phyloP scores from a whole-genome alignment of 2,888 invertebrate genomes.

The Drosophila limbata region DNA sequence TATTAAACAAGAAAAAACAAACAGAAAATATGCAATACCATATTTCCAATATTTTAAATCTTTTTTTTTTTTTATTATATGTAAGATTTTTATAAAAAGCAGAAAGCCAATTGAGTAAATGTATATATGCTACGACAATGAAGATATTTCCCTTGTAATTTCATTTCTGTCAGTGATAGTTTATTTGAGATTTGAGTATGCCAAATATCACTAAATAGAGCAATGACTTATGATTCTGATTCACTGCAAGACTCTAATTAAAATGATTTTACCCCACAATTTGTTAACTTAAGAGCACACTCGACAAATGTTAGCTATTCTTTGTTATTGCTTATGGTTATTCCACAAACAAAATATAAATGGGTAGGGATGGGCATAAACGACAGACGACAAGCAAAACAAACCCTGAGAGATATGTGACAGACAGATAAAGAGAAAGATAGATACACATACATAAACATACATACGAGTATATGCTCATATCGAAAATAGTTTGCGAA shows the following conservation, averaged over 20 bases:
- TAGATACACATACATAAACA: not conserved
- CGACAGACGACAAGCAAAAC: slow-evolving; percentile 5
- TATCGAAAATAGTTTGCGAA: slow-evolving; percentile 56
- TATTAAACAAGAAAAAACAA: slow-evolving; percentile 5
- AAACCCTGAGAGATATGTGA: slow-evolving; percentile 33
- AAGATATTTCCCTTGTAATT: not conserved
- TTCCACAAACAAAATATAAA: slow-evolving; percentile 32
- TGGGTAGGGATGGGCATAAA: slow-evolving; percentile 13
- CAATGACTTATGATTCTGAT: slow-evolving; percentile 32
- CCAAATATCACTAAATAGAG: slow-evolving; percentile 6
- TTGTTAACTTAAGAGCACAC: slow-evolving; percentile 17
- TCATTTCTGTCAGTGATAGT: not conserved
- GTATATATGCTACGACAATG: not conserved
- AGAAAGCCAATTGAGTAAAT: not conserved
- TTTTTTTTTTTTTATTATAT: no score
- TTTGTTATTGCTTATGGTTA: slow-evolving; percentile 40
- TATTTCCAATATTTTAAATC: no score
- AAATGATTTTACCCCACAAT: slow-evolving; percentile 8
- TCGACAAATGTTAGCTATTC: slow-evolving; percentile 1
- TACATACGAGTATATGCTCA: slow-evolving; percentile 2
- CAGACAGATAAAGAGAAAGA: slow-evolving; percentile 19
- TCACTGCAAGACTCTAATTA: slow-evolving; percentile 19
- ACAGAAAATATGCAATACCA: no score
- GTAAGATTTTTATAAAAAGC: not conserved
- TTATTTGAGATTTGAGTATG: not conserved